phyloP scores from a whole-genome alignment of 64 coral and sea anemone genomes.

The Montipora capricornis region DNA sequence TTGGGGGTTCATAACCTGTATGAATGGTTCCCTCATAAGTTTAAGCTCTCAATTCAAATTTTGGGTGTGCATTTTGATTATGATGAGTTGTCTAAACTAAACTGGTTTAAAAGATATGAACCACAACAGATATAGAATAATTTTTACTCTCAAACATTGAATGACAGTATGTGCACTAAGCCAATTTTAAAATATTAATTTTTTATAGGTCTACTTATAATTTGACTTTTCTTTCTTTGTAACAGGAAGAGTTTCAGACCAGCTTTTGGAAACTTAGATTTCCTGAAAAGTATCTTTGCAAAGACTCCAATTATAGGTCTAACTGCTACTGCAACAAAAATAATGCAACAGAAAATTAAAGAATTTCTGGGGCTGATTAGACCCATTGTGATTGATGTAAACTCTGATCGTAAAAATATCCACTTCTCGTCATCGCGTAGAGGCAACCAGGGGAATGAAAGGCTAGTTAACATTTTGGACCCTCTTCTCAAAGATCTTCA shows the following conservation, averaged over 20 bases:
- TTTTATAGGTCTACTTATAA: neutral
- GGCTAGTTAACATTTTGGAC: slow-evolving; percentile 1
- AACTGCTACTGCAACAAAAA: slow-evolving; percentile 66
- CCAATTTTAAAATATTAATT: no score
- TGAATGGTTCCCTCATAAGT: no score
- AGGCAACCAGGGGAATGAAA: slow-evolving; percentile 16
- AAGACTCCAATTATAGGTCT: slow-evolving; percentile 44
- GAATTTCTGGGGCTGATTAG: slow-evolving; percentile 19
- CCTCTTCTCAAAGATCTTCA: slow-evolving; percentile 10
- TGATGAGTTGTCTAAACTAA: no score
- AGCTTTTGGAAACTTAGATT: slow-evolving; percentile 53
- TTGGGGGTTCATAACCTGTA: no score
- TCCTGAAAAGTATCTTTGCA: slow-evolving; percentile 46
- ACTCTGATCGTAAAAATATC: slow-evolving; percentile 62
- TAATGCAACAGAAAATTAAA: slow-evolving; percentile 2
- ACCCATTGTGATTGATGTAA: slow-evolving; percentile 15
- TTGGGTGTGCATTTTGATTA: no score
- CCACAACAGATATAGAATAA: no score
- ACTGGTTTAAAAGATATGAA: no score
- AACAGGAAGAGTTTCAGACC: slow-evolving; percentile 59
- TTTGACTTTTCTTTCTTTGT: neutral
- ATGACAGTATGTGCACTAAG: no score
- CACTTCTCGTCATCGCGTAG: slow-evolving; percentile 44
- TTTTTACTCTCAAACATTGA: no score
- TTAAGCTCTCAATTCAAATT: no score